Evolutionary conservation across 2,113 vertebrate species (phyloP).

Genomic region (Sinocyclocheilus rhinocerous): DNA sequence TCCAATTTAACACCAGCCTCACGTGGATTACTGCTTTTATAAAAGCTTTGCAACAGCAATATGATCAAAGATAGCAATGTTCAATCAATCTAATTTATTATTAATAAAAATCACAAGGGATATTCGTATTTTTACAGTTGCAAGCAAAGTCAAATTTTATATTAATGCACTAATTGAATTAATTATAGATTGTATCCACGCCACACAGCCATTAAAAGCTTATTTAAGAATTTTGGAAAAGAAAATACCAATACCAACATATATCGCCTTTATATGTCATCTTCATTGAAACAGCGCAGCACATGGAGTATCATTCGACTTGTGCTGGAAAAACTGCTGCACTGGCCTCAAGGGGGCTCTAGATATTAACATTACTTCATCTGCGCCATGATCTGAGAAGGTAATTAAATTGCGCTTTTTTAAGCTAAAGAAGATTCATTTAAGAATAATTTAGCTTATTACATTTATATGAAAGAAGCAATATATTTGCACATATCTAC

Average conservation of each 20-base stretch:
- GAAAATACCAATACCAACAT: not conserved
- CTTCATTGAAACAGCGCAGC: not conserved
- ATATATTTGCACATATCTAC: not conserved
- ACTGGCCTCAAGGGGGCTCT: slow-evolving; percentile 31
- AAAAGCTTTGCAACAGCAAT: not conserved
- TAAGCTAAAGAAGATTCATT: not conserved
- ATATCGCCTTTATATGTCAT: not conserved
- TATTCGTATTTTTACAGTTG: not conserved
- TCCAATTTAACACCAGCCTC: not conserved
- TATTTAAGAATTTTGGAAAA: not conserved
- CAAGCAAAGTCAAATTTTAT: not conserved
- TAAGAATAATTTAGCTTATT: not conserved
- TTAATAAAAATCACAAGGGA: not conserved
- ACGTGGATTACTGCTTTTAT: not conserved
- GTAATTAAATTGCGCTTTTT: not conserved
- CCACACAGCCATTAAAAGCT: not conserved
- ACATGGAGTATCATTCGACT: not conserved
- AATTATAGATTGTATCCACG: not conserved
- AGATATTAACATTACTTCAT: not conserved
- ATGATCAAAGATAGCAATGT: not conserved
- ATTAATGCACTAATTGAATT: not conserved
- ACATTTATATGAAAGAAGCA: not conserved
- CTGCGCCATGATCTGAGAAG: not conserved
- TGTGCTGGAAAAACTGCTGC: not conserved
- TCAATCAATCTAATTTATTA: not conserved